These are phyloP conservation scores for Zaprionus taronus DNA, from an alignment of 1,140 invertebrate genomes.

Conservation along the genomic window DNA sequence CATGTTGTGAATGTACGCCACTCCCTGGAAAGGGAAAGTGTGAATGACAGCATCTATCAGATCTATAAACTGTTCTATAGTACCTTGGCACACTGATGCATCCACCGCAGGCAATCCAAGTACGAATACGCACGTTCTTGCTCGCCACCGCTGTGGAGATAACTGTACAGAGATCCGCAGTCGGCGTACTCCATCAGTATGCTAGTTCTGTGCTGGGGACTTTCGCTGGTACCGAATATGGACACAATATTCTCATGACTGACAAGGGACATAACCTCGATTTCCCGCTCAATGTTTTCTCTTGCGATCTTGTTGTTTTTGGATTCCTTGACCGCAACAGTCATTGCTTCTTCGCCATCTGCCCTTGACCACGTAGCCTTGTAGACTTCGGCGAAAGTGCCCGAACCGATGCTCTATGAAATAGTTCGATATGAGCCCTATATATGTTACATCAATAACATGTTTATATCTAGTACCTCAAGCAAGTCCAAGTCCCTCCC, in stretches of 20 bases:
- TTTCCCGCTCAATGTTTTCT: not conserved
- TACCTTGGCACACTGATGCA: conserved; percentile 4
- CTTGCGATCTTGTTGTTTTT: not conserved
- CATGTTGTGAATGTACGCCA: conserved; percentile 32
- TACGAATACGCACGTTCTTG: not conserved
- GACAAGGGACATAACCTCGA: not conserved
- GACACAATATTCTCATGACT: not conserved
- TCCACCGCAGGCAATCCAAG: not conserved
- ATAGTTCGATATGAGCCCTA: not conserved
- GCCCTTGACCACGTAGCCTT: not conserved
- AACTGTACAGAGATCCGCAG: not conserved
- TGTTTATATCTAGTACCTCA: too few relatives aligned
- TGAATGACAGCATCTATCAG: not conserved
- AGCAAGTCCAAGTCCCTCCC: not conserved
- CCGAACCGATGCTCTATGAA: not conserved
- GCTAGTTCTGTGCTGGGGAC: not conserved
- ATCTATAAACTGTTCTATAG: not conserved
- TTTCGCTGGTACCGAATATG: not conserved
- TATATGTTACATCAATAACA: too few relatives aligned
- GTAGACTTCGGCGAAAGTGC: not conserved
- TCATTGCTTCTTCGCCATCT: not conserved
- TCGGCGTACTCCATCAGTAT: not conserved
- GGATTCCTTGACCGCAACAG: not conserved
- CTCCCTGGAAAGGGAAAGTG: conserved; percentile 2
- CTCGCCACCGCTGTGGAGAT: not conserved